Base-by-base conservation (phyloP, 2,797 vertebrate genomes). In the Clamator glandarius region DNA sequence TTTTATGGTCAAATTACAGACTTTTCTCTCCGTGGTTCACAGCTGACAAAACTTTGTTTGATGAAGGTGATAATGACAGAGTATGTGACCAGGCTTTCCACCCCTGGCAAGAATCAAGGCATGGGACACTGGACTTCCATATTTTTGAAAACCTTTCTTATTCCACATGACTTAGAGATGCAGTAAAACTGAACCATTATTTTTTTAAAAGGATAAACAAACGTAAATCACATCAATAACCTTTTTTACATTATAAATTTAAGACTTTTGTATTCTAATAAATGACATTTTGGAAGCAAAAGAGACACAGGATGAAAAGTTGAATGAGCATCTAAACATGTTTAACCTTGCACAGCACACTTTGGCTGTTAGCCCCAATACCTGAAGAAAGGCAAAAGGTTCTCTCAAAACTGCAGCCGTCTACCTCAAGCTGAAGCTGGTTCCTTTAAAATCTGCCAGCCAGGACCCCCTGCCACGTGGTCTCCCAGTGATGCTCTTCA, bases 111-210 rank as follows among this genome's bases (percentile, higher is more conserved):
- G 24, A 64, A 23, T 54, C 57, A 72, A 51, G 28, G 15, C 41
- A 51, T 0, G 0, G 46, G 48, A 46, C 7, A 76, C 21, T 36
- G 18, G 63, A 75, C 8, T 46, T 75, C 8, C 8, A 33, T 0
- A 0, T 15, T 89, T 46, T 69, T 14, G 48, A 62, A 87, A 75
- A 26, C 11, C 18, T 58, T 74, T 85, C 50, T 64, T 57, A 44
- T 42, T 76, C 51, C 59, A 85, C 2, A 0, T 31, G 25, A 52
- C 20, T 52, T 50, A 48, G 1, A 82, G 35, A 21, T 29, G 20
- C 16, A 61, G 50, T 63, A 61, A 64, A 70, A 59, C 16, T 11
- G 16, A 42, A 28, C 46, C 0, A 3, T n/a, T 87, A 9, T 26
- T 89, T 59, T 39, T 50, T 8, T 0, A 20, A 29, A 12, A 26